Evolutionary conservation across 2,113 vertebrate species (phyloP).

Genomic region (Gadus macrocephalus): DNA sequence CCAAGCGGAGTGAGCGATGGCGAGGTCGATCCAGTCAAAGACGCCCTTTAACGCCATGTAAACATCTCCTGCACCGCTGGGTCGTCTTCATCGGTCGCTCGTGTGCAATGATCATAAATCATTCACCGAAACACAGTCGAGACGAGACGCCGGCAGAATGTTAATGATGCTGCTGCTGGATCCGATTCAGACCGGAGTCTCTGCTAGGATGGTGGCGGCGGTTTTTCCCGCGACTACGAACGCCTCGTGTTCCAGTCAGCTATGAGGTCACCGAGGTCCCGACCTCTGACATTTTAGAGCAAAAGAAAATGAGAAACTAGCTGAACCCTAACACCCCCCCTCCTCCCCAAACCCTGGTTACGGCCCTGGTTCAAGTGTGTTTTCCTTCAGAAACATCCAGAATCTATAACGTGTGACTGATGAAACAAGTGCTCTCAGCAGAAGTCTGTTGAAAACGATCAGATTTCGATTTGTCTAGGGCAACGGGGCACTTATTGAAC

Average conservation of each 20-base stretch:
- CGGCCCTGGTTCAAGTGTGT: no score
- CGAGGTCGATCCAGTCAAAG: constrained; percentile 17
- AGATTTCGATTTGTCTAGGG: no score
- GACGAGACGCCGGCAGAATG: constrained; percentile 26
- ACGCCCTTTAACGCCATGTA: background rate
- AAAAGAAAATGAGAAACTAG: no score
- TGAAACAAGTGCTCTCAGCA: no score
- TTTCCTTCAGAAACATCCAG: no score
- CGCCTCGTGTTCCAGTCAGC: no score
- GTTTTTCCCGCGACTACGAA: background rate
- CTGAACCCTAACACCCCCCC: no score
- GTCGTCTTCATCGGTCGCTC: constrained; percentile 24
- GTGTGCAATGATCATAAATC: constrained; percentile 37
- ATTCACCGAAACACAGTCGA: constrained; percentile 21
- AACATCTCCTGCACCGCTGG: constrained; percentile 4
- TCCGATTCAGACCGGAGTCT: background rate
- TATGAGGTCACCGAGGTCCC: no score
- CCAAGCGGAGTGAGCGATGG: background rate
- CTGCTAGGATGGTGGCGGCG: background rate
- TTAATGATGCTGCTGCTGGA: constrained; percentile 16
- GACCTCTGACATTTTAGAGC: no score
- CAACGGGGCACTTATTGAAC: no score
- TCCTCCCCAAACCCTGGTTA: no score
- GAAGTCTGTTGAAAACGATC: background rate
- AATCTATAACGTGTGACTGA: no score